Evolutionary conservation across 2,888 invertebrate genomes (phyloP).

Genomic region (Maniola hyperantus): DNA sequence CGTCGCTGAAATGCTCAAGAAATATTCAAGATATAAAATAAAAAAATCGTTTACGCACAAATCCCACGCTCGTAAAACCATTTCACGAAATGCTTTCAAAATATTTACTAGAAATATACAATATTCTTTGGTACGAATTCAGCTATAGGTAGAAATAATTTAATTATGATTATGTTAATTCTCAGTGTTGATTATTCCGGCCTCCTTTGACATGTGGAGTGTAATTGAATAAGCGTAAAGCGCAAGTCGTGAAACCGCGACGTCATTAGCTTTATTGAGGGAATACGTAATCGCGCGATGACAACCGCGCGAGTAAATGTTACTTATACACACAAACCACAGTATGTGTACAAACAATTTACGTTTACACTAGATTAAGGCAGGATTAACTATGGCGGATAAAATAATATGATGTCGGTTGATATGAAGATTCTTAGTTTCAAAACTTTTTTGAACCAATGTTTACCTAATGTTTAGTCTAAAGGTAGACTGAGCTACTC

Average conservation of each 20-base stretch:
- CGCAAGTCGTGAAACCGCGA: constrained; percentile 59
- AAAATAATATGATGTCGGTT: background rate
- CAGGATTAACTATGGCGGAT: background rate
- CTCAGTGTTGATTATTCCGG: constrained; percentile 50
- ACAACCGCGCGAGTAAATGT: constrained; percentile 50
- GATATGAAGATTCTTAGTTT: background rate
- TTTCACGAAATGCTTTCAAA: constrained; percentile 82
- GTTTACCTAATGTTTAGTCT: too few species aligned
- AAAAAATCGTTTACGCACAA: constrained; percentile 72
- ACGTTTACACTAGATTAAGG: background rate
- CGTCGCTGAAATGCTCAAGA: constrained; percentile 65
- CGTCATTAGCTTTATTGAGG: constrained; percentile 52
- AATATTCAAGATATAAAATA: constrained; percentile 59
- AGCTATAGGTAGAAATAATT: constrained; percentile 37
- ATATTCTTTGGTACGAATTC: constrained; percentile 20
- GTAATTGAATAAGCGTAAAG: constrained; percentile 63
- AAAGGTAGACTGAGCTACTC: too few species aligned
- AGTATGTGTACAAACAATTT: constrained; percentile 35
- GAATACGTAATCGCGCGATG: constrained; percentile 64
- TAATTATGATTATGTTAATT: constrained; percentile 41
- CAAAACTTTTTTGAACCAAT: too few species aligned
- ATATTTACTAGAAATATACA: constrained; percentile 43
- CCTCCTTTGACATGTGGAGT: constrained; percentile 54
- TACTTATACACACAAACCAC: constrained; percentile 34
- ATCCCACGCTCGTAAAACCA: constrained; percentile 82